Evolutionary conservation across 1,140 invertebrate genomes (phyloP), one percentile per base, ranked within the genome.

Genomic region (Drosophila ercepeae): DNA sequence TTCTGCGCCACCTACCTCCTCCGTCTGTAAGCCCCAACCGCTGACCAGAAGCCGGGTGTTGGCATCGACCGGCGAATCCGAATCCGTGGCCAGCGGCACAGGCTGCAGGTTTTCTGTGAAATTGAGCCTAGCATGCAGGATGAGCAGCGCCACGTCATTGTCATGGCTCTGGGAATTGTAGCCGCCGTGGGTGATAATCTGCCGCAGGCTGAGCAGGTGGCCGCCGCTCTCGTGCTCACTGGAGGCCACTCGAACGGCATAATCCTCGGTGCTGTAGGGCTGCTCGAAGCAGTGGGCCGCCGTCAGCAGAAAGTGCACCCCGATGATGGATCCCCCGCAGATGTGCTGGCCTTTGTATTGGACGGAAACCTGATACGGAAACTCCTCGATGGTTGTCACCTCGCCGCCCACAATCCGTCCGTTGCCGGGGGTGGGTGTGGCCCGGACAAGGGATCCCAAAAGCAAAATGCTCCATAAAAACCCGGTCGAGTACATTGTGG

Each of bases 261-360:
- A 91, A 34, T 78, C 75, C 6, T 48, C 23, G n/a, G 21, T 51
- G 16, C 18, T 54, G 60, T 52, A 64, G 11, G 74, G 57, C 14
- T 63, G 52, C 42, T 83, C 69, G 23, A 93, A 92, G 79, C 94
- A 94, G 78, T 94, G 94, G 14, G 94, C 94, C n/a, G 94, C 93
- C 4, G 94, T 94, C n/a, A 94, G 63, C 3, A 94, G 75, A 86
- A 93, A 93, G 18, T 91, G 90, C 53, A 92, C 89, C 36, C 92
- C 92, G 19, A 94, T 82, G 25, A 94, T 84, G 44, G 93, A 92
- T 4, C 92, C 94, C 2, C 93, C 93, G 72, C 93, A 94, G 21
- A 91, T 86, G 48, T 91, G 89, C 19, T 75, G 42, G 5, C 57
- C 68, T 8, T 83, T 45, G 29, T 64, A 61, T 51, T 88, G 89